Percentiles rank a stretch among this genome's conserved stretches.
Evolutionary conservation across 2,797 vertebrate genomes (phyloP).

Genomic region (Sebastes hubbsi): DNA sequence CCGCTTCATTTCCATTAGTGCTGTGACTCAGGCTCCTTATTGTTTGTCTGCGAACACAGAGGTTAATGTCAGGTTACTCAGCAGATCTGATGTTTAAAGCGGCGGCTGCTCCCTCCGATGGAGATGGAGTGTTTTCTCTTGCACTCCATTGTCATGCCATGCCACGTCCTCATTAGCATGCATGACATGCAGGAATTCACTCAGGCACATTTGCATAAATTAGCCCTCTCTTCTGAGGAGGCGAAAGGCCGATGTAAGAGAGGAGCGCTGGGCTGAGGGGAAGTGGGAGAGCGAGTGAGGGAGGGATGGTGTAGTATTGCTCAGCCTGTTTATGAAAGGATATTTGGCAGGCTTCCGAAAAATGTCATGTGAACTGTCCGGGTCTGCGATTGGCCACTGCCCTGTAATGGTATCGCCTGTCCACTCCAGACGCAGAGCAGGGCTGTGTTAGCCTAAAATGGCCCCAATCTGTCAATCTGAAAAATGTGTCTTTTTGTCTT

Average conservation of each 20-base stretch:
- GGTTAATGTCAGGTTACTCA: conserved; percentile 76
- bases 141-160: conserved; percentile 62
- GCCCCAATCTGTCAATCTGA: conserved; percentile 90
- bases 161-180: conserved; percentile 70
- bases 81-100: conserved; percentile 67
- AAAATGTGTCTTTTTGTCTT: conserved; percentile 91
- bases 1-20: conserved; percentile 34
- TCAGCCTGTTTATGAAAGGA: conserved; percentile 61
- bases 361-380: conserved; percentile 66
- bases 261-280: conserved; percentile 3
- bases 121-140: conserved; percentile 39
- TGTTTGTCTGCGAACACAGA: conserved; percentile 41
- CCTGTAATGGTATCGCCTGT: conserved; percentile 85
- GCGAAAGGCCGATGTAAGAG: conserved; percentile 54
- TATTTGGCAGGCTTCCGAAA: conserved; percentile 65
- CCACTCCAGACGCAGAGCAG: conserved; percentile 80
- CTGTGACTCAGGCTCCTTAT: conserved; percentile 44
- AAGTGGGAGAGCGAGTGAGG: background rate
- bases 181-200: conserved; percentile 79
- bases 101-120: conserved; percentile 3
- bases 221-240: conserved; percentile 63
- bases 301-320: conserved; percentile 38
- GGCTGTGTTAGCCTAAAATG: conserved; percentile 87
- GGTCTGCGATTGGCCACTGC: conserved; percentile 85
- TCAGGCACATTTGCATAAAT: conserved; percentile 75